phyloP scores from a whole-genome alignment of 1,140 invertebrate genomes.

The Nomia melanderi region DNA sequence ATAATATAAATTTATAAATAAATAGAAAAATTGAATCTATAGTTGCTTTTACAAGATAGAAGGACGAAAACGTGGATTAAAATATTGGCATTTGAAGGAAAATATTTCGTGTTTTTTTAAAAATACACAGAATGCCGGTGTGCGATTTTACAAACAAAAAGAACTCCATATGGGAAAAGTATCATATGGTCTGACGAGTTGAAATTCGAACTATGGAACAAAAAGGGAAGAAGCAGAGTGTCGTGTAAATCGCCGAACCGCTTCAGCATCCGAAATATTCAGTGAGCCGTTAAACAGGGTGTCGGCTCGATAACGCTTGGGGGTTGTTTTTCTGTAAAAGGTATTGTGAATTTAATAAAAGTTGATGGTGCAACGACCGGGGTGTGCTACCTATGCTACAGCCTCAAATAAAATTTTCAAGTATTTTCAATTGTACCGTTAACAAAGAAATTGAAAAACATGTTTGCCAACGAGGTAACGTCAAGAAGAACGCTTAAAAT shows the following conservation, averaged over 20 bases:
- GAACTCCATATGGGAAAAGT: slow-evolving; percentile 1
- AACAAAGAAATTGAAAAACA: too few relatives aligned
- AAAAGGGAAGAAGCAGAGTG: neutral
- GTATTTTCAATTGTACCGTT: too few relatives aligned
- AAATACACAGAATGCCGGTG: neutral
- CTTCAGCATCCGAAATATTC: slow-evolving; percentile 6
- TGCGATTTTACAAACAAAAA: neutral
- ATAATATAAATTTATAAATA: too few relatives aligned
- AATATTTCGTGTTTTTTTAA: neutral
- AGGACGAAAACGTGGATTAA: too few relatives aligned
- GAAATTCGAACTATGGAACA: neutral
- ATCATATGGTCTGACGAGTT: slow-evolving; percentile 6
- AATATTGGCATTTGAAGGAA: too few relatives aligned
- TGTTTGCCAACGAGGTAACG: too few relatives aligned
- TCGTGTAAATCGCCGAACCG: slow-evolving; percentile 3
- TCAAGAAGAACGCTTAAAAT: too few relatives aligned
- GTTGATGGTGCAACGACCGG: neutral
- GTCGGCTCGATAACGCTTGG: neutral
- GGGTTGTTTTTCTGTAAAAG: slow-evolving; percentile 2
- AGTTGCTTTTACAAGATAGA: too few relatives aligned
- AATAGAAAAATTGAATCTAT: too few relatives aligned
- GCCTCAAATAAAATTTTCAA: neutral
- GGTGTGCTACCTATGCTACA: neutral
- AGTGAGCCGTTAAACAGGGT: neutral
- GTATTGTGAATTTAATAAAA: neutral